phyloP scores from a whole-genome alignment of 2,113 vertebrate genomes.

The Lepidothrix coronata region DNA sequence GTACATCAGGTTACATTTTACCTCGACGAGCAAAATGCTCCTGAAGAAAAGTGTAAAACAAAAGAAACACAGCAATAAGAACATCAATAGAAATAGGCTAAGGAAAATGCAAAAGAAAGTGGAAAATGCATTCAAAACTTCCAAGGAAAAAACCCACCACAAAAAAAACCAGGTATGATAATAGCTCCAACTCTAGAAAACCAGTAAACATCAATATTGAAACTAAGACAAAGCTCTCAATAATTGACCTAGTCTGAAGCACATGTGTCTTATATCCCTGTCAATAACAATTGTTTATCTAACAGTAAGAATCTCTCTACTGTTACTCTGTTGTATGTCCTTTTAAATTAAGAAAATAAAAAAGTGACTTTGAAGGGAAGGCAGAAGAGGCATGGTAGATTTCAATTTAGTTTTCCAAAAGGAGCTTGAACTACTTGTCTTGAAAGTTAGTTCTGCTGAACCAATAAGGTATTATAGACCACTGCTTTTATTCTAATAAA shows the following conservation, averaged over 20 bases:
- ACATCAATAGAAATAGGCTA: background rate
- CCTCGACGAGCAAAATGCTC: background rate
- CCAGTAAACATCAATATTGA: background rate
- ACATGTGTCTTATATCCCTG: background rate
- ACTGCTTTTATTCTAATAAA: background rate
- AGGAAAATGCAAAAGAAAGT: background rate
- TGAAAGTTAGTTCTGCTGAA: background rate
- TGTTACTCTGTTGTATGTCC: background rate
- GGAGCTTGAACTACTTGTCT: background rate
- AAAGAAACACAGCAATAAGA: background rate
- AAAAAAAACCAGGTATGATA: background rate
- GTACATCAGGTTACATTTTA: background rate
- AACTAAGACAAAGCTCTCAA: background rate
- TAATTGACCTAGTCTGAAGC: background rate
- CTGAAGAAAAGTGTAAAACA: background rate
- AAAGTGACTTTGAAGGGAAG: background rate
- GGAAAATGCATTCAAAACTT: background rate
- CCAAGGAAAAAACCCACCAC: background rate
- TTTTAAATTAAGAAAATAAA: background rate
- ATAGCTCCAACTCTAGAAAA: background rate
- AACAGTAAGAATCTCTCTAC: background rate
- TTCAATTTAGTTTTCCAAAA: background rate
- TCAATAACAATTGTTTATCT: background rate
- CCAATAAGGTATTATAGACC: background rate
- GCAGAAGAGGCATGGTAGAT: accelerated